Evolutionary conservation across 2,888 invertebrate genomes (phyloP).

Genomic region (Pollenia angustigena): DNA sequence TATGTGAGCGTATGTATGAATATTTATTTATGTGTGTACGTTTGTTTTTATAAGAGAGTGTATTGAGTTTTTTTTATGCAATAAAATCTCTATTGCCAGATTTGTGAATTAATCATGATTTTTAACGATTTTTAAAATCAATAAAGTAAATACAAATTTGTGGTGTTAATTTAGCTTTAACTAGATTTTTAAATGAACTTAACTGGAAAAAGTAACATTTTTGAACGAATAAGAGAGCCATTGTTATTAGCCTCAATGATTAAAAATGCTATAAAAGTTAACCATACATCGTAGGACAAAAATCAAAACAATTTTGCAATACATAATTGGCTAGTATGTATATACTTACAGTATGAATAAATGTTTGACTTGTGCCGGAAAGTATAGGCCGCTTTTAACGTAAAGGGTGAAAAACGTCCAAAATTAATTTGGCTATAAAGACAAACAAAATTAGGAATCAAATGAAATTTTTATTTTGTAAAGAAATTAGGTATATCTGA

Average conservation of each 20-base stretch:
- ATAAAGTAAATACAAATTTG: background rate
- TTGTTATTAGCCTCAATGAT: too few relatives aligned
- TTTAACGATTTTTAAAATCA: background rate
- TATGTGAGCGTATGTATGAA: conserved; percentile 33
- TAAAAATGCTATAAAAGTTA: too few relatives aligned
- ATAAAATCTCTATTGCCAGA: conserved; percentile 39
- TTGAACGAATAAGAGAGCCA: too few relatives aligned
- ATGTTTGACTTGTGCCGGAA: background rate
- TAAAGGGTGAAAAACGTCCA: too few relatives aligned
- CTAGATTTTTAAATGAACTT: background rate
- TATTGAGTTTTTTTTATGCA: conserved; percentile 54
- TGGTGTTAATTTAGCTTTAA: background rate
- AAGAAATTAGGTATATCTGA: too few relatives aligned
- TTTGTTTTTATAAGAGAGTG: conserved; percentile 46
- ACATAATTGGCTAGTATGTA: background rate
- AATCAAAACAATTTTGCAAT: background rate
- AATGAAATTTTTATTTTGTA: too few relatives aligned
- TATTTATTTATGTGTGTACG: conserved; percentile 31
- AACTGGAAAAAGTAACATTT: too few relatives aligned
- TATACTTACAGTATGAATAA: background rate
- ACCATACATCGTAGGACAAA: too few relatives aligned
- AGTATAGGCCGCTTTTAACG: too few relatives aligned
- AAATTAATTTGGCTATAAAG: too few relatives aligned
- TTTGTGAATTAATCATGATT: conserved; percentile 11
- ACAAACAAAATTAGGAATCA: too few relatives aligned